Base-by-base conservation (phyloP, 2,797 vertebrate species). In the Scomberomorus guttatus region DNA sequence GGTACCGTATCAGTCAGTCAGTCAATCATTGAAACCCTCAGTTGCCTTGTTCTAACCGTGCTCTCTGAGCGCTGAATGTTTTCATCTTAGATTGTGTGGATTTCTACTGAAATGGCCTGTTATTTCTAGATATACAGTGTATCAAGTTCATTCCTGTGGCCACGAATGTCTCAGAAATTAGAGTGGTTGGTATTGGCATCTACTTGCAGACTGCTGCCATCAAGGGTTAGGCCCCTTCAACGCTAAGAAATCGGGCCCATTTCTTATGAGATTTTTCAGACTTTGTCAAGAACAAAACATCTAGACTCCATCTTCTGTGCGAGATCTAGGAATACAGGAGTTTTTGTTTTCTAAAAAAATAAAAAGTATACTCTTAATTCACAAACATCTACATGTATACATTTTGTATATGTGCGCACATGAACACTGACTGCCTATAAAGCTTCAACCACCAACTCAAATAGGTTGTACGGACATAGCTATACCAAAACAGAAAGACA, bases 381-480 rank as follows among this genome's bases (percentile, higher is more conserved):
- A 87, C 63, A 81, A 20, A 50, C 77, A 81, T 82, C 46, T 70
- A 84, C 83, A 81, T 82, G 65, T 90, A 54, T 79, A 80, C 65
- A 70, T 65, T 70, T 51, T 75, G 69, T 68, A 85, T 72, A 77
- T 64, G 75, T 86, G 77, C 60, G 61, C 89, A 90, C 89, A 81
- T 81, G 51, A 86, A 89, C 87, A 92, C 92, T 93, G 57, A 87
- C 92, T 89, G 91, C 88, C 90, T 90, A 79, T 83, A 83, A 96
- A 94, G 93, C 95, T 96, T 96, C 95, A 95, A 94, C 93, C 91
- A 90, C 87, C 87, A 85, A 89, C 84, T 94, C 89, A 89, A 79
- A 83, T 90, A 95, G 95, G 93, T 96, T 95, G 92, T 95, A 94
- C 89, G 94, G 95, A 96, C 94, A 92, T 96, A 92, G 90, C 88